Conservation (phyloP, 1,140 invertebrate genomes). For the Himalopsyche phryganea region DNA sequence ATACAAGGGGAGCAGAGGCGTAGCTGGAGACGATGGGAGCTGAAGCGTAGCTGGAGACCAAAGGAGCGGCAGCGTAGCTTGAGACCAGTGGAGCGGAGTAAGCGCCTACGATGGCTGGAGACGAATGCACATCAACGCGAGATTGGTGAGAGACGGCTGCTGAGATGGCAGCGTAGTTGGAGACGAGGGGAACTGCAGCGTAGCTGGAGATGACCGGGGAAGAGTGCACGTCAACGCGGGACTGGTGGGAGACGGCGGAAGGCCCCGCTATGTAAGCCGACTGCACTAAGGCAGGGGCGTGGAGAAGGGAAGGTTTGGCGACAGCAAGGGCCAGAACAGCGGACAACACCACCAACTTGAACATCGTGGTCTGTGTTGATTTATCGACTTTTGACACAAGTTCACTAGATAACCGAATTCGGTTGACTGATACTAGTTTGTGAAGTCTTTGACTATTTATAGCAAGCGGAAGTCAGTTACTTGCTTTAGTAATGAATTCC, state of each 20-base stretch:
- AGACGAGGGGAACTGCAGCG: slow-evolving; percentile 31
- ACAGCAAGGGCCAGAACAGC: slow-evolving; percentile 46
- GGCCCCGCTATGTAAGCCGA: slow-evolving; percentile 35
- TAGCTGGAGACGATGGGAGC: slow-evolving; percentile 30
- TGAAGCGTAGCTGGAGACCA: slow-evolving; percentile 36
- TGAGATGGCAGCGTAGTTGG: slow-evolving; percentile 37
- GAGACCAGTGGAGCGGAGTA: slow-evolving; percentile 38
- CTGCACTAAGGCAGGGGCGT: slow-evolving; percentile 39
- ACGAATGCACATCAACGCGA: slow-evolving; percentile 40
- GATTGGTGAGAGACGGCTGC: slow-evolving; percentile 35
- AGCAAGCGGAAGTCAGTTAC: too few relatives aligned
- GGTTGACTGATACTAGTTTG: slow-evolving; percentile 41
- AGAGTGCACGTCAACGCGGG: slow-evolving; percentile 40
- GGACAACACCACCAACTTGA: slow-evolving; percentile 59
- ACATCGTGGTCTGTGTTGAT: slow-evolving; percentile 54
- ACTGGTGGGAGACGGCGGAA: slow-evolving; percentile 42
- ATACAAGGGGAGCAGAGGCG: slow-evolving; percentile 36
- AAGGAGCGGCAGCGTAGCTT: slow-evolving; percentile 13
- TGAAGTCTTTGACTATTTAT: slow-evolving; percentile 5
- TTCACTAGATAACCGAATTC: slow-evolving; percentile 40
- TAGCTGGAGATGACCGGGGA: slow-evolving; percentile 38
- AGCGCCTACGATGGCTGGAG: slow-evolving; percentile 35
- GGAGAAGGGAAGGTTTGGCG: slow-evolving; percentile 40
- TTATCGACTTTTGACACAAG: slow-evolving; percentile 34
- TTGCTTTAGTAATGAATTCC: too few relatives aligned